Base-by-base conservation (phyloP, 2,113 vertebrate genomes). In the Choloepus hoffmanni region DNA sequence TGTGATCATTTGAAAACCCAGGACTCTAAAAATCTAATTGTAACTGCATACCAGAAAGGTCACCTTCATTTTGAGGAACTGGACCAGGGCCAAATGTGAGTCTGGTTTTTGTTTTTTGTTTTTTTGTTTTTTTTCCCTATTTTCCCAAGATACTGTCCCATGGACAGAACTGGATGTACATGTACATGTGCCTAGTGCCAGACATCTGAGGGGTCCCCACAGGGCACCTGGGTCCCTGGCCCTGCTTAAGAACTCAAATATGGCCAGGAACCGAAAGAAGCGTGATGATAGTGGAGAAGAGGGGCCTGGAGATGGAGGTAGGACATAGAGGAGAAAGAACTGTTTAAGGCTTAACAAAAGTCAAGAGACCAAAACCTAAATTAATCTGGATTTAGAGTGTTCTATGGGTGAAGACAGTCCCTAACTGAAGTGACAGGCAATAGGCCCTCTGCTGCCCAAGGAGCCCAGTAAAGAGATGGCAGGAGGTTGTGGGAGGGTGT, bases 1-100 rank as follows among this genome's bases (percentile, higher is more conserved):
- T 95, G 92, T 48, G 92, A 92, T 95, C 79, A n/a, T 16, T 85
- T 92, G 95, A 92, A 96, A 97, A 88, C 84, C 36, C 96, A 90
- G 89, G 72, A 58, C 90, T 95, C 58, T 84, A 88, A 88, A 95
- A 93, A 95, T 96, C 92, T 95, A 96, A 93, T 93, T 92, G 77
- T 90, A 87, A 63, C 81, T 92, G 70, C 92, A 95, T 92, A 95
- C 90, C 90, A 97, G 94, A 97, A 97, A 90, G 97, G 90, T 87
- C 81, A 95, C 95, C 90, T 81, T 95, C 62, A 62, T 88, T 88
- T 91, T 73, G 84, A 93, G 76, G 95, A 95, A 91, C 0, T 86
- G 96, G 92, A 93, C 65, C 36, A 81, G 79, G 68, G 53, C 83
- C 93, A 89, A 60, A 58, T n/a, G 33, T 33, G 8, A 72, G 63